Base-by-base conservation (phyloP, 92 coral and sea anemone species). In the Parazoanthus darwini region DNA sequence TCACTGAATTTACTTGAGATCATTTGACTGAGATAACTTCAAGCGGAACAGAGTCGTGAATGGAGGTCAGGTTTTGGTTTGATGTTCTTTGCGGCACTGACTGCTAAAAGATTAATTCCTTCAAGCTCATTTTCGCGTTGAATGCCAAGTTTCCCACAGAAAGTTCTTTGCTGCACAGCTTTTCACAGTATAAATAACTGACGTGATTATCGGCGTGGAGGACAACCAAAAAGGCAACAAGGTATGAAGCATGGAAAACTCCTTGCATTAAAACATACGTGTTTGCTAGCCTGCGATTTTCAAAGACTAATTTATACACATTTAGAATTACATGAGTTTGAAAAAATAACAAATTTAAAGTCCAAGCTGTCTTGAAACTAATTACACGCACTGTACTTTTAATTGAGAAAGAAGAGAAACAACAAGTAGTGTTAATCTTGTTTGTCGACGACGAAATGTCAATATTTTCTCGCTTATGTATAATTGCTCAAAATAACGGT, bases 81-180 rank as follows among this genome's bases (percentile, higher is more conserved):
- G 22, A 76, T 48, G 26, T 48, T 7, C 11, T 8, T 76, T 76
- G 80, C 51, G 80, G 80, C 43, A 38, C 33, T 76, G 59, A 39
- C 54, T 76, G 25, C 29, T 76, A 76, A 76, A 76, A 76, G 5
- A 37, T 76, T 76, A 76, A 76, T 76, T 76, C 46, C 48, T 76
- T 39, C 79, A 74, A 74, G 78, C 38, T 35, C 29, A 7, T 76
- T 76, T 39, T 3, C 48, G 79, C 46, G 43, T 76, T 8, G 51
- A 76, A 38, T 25, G 51, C 79, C 79, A 74, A 76, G 48, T 76
- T 76, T 26, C 39, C 5, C 5, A 76, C 25, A 33, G n/a, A 75
- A 18, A 38, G 25, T 76, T n/a, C 13, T 39, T 74, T 74, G 23
- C 54, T 76, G 79, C 51, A 38, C 9, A 9, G 79, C 79, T 76